Conservation (phyloP, 2,797 vertebrate species). For the Myotis myotis region DNA sequence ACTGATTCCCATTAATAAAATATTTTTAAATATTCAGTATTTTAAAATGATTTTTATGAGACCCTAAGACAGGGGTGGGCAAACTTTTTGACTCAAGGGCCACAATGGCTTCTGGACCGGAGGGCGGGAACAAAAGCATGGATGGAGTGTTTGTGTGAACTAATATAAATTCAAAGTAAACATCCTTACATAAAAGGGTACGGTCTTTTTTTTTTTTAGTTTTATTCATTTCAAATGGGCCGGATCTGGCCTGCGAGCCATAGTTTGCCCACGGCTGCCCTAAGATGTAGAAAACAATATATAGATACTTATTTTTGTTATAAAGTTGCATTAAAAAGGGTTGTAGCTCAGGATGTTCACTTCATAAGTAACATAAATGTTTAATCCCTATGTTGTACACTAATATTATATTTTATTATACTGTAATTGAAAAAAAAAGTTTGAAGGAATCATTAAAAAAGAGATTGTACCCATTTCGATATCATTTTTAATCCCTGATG, state of each 20-base stretch:
- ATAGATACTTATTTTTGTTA: background rate
- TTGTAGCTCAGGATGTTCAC: background rate
- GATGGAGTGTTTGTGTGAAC: no score
- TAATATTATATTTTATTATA: background rate
- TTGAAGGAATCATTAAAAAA: background rate
- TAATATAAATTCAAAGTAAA: no score
- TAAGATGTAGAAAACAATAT: background rate
- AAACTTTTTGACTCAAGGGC: no score
- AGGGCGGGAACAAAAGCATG: no score
- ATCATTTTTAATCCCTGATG: background rate
- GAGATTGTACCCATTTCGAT: background rate
- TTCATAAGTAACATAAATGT: background rate
- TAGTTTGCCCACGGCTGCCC: no score
- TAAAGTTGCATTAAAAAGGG: background rate
- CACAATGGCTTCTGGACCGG: no score
- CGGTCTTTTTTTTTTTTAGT: no score
- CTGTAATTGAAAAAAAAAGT: background rate
- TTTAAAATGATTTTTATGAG: background rate
- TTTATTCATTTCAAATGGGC: no score
- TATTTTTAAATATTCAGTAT: background rate
- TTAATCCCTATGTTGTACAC: background rate
- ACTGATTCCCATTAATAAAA: background rate
- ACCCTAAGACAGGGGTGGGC: no score
- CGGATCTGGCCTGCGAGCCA: no score
- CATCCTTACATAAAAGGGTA: no score